Evolutionary conservation across 2,113 vertebrate genomes (phyloP), one percentile per base, ranked within the genome.

Genomic region (Gymnogyps californianus): DNA sequence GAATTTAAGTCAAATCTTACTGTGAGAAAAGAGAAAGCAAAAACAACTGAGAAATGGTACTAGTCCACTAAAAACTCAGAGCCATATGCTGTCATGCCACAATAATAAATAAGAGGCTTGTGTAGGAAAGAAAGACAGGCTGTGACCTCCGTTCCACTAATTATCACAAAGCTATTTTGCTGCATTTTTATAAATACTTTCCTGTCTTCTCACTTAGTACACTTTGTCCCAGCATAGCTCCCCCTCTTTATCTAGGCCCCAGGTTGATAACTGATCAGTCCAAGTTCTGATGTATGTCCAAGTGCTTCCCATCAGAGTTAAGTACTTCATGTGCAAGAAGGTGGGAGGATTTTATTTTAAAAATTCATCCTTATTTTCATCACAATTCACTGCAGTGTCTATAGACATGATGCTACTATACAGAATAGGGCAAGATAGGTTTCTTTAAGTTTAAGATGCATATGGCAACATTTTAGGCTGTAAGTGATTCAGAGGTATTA

Each of bases 11-110:
- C 6, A 0, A 67, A 88, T 97, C 81, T 92, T 83, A 95, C 92
- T 96, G 85, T 92, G 94, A 97, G 86, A 97, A 96, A 97, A 93
- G 82, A 96, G 79, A 96, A 96, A 94, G 83, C 55, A 96, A 93
- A 92, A 95, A 89, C 62, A 96, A 96, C 80, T 72, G 88, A 91
- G 62, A 91, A 93, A 91, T 75, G 17, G 46, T 96, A 77, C 57
- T 90, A 66, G 88, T 95, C 75, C 75, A 94, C 84, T 91, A 86
- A 91, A 95, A 95, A 70, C 79, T 82, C 47, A 74, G 78, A 87
- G 85, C 80, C 86, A 89, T 94, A 96, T 90, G 55, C 82, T 91
- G 64, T 52, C 57, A 76, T 87, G 51, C 72, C 67, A 77, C 89
- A 95, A 81, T 77, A 96, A 96, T 88, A 93, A 96, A 75, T 49